phyloP scores from a whole-genome alignment of 2,888 invertebrate species.

The Dicyrtomina minuta region DNA sequence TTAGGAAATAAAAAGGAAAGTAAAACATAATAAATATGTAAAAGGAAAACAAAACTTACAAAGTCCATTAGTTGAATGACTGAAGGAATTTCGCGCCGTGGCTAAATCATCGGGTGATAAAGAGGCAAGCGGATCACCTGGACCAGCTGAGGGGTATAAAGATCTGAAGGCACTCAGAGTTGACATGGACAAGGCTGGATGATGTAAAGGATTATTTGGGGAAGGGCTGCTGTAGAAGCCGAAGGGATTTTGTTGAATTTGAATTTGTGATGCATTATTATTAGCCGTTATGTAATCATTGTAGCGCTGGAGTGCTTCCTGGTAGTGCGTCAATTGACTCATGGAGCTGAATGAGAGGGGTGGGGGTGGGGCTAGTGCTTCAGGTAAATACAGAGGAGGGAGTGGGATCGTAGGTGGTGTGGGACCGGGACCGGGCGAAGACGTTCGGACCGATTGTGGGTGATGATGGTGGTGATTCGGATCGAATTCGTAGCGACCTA shows the following conservation, averaged over 20 bases:
- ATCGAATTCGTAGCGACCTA: too few relatives aligned
- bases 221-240: not conserved
- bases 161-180: slow-evolving; percentile 9
- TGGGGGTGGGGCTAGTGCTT: not conserved
- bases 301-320: not conserved
- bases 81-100: slow-evolving; percentile 1
- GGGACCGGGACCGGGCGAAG: not conserved
- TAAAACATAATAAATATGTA: slow-evolving; percentile 1
- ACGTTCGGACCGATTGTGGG: not conserved
- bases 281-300: not conserved
- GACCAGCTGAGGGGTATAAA: not conserved
- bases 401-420: not conserved
- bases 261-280: too few relatives aligned
- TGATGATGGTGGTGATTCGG: not conserved
- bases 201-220: too few relatives aligned
- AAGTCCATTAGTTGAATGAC: slow-evolving; percentile 4
- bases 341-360: slow-evolving; percentile 8
- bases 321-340: slow-evolving; percentile 12
- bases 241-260: slow-evolving; percentile 13
- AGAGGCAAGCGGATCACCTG: too few relatives aligned
- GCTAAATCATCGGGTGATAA: slow-evolving; percentile 14
- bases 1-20: not conserved
- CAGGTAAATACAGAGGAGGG: not conserved
- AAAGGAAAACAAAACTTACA: slow-evolving; percentile 12
- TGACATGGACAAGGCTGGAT: slow-evolving; percentile 17